Base-by-base conservation (phyloP, 2,888 invertebrate species). In the Himalopsyche anomala region DNA sequence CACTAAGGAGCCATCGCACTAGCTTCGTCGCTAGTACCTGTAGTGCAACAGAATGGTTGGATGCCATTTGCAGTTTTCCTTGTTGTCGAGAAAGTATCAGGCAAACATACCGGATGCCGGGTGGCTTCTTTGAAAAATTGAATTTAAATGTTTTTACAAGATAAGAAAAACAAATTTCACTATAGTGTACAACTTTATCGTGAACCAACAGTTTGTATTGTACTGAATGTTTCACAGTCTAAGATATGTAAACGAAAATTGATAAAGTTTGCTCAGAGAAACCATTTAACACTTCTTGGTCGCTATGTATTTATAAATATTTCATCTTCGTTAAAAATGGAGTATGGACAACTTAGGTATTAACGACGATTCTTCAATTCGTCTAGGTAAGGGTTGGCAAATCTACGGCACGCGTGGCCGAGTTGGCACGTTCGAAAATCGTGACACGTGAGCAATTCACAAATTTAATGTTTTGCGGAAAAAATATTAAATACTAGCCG, bases 1-100 rank as follows among this genome's bases (percentile, higher is more conserved):
- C 80, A 74, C 87, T 62, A 74, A 82, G 82, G 84, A 84, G 80
- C 86, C 82, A 82, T 36, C 36, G 38, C 51, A 38, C 40, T 51
- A 15, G 51, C 51, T 51, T 80, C 62, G 5, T 2, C 8, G 62
- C 62, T 28, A 19, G 62, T 62, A 62, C 62, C 62, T 62, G 19
- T 28, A 62, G 56, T 19, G n/a, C n/a, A 19, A 0, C 62, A 62
- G 28, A 62, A 62, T 62, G 62, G 19, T 62, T 62, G 62, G 62
- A 62, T 62, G 62, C 62, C 62, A 62, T 62, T 62, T 9, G 19
- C 62, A 62, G 62, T 19, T 62, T 62, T 19, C 11, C 4, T 11
- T 62, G 19, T 62, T 19, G 62, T 19, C 62, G 62, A 62, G 62
- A 62, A 62, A 62, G 62, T 62, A 62, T 62, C 62, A 62, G 62